phyloP scores from a whole-genome alignment of 1,140 invertebrate genomes.

The Cydia splendana region DNA sequence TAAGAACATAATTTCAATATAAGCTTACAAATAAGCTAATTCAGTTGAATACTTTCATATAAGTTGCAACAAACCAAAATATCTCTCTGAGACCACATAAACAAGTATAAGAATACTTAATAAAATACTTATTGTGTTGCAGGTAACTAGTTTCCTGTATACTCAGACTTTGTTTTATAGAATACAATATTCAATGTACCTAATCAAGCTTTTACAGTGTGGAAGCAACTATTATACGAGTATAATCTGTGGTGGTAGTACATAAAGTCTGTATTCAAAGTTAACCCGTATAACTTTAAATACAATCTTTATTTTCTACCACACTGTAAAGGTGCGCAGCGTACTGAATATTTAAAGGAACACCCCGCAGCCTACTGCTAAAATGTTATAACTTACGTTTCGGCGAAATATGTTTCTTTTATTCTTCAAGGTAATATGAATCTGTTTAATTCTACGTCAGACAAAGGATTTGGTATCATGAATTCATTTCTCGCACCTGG shows the following conservation, averaged over 20 bases:
- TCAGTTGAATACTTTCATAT: too few species aligned
- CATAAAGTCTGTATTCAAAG: background rate
- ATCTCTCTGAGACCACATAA: too few species aligned
- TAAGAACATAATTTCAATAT: too few species aligned
- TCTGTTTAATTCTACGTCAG: constrained; percentile 12
- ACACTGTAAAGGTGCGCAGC: background rate
- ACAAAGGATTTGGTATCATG: constrained; percentile 10
- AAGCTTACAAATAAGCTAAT: too few species aligned
- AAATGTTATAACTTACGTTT: constrained; percentile 15
- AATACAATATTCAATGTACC: too few species aligned
- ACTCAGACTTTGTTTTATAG: background rate
- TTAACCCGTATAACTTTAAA: background rate
- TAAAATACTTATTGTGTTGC: too few species aligned
- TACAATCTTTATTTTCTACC: background rate
- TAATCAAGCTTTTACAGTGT: too few species aligned
- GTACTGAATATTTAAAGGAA: background rate
- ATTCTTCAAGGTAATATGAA: constrained; percentile 1
- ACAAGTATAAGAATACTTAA: too few species aligned
- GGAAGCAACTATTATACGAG: too few species aligned
- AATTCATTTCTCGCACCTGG: constrained; percentile 12
- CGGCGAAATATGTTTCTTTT: constrained; percentile 1
- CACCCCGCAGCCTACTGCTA: background rate
- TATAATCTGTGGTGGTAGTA: too few species aligned
- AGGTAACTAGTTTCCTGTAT: too few species aligned
- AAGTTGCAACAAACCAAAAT: too few species aligned